Percentiles rank a stretch among this genome's conserved stretches.
These are phyloP conservation scores for Noctua janthe DNA, from an alignment of 2,888 invertebrate species.

Conservation along the genomic window DNA sequence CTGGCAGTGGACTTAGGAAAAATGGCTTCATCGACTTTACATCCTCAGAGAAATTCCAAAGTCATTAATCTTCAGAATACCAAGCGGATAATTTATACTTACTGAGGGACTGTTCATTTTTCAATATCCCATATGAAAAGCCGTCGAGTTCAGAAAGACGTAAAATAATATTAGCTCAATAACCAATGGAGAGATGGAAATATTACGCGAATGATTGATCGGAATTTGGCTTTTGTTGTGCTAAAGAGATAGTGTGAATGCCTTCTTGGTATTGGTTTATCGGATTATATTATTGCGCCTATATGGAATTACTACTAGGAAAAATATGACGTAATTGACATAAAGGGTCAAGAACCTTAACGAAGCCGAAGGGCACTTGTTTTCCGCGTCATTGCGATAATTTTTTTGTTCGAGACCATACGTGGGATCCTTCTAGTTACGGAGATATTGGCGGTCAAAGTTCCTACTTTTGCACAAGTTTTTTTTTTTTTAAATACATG, in stretches of 20 bases:
- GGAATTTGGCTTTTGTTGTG: slow-evolving; percentile 2
- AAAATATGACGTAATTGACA: not conserved
- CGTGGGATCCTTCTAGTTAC: no score
- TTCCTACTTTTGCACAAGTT: no score
- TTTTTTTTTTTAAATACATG: no score
- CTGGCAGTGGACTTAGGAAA: slow-evolving; percentile 85
- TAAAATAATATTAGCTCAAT: slow-evolving; percentile 50
- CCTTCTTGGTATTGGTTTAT: slow-evolving; percentile 1
- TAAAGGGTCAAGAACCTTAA: no score
- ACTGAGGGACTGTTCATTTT: slow-evolving; percentile 75
- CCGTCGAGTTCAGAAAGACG: slow-evolving; percentile 42
- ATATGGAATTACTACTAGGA: not conserved
- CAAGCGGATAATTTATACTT: slow-evolving; percentile 80
- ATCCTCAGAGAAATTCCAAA: slow-evolving; percentile 82
- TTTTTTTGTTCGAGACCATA: no score
- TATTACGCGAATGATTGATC: slow-evolving; percentile 35
- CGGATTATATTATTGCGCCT: not conserved
- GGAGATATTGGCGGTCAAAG: no score
- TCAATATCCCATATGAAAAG: slow-evolving; percentile 68
- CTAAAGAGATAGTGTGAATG: slow-evolving; percentile 8
- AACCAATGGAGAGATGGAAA: slow-evolving; percentile 37
- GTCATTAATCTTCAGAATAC: slow-evolving; percentile 83
- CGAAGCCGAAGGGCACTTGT: no score
- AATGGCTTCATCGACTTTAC: slow-evolving; percentile 87
- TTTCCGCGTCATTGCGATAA: no score